Conservation (phyloP, 2,888 invertebrate species). For the Axea sp. region DNA sequence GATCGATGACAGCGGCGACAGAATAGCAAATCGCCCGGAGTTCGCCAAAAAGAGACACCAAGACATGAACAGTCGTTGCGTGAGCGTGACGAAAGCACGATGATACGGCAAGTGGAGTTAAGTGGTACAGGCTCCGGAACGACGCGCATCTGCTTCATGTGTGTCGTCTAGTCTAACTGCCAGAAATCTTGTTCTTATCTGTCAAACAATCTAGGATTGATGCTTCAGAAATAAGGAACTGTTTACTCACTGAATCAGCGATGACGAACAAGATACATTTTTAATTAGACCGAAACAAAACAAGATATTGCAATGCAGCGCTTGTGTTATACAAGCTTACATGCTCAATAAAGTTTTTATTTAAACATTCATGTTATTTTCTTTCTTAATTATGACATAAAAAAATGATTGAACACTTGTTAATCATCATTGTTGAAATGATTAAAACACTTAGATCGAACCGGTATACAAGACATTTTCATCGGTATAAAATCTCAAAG, state of each 20-base stretch:
- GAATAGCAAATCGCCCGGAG: constrained; percentile 53
- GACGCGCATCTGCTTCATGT: constrained; percentile 62
- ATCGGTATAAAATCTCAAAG: too few species aligned
- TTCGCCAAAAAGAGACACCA: constrained; percentile 37
- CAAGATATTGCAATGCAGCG: too few species aligned
- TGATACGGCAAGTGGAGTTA: constrained; percentile 72
- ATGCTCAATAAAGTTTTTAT: too few species aligned
- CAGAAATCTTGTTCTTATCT: constrained; percentile 8
- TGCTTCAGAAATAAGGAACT: constrained; percentile 8
- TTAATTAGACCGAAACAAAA: too few species aligned
- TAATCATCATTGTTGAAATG: too few species aligned
- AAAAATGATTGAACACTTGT: too few species aligned
- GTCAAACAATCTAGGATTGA: constrained; percentile 20
- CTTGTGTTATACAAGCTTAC: too few species aligned
- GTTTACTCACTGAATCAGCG: background rate
- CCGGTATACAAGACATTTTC: too few species aligned
- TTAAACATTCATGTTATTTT: too few species aligned
- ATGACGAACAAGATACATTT: too few species aligned
- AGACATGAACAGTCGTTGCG: constrained; percentile 8
- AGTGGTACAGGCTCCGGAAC: constrained; percentile 69
- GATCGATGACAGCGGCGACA: constrained; percentile 52
- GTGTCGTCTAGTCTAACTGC: constrained; percentile 27
- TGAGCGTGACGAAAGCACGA: constrained; percentile 27
- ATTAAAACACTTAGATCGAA: too few species aligned
- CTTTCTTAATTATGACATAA: too few species aligned